These are phyloP conservation scores for Tolmerus cingulatus DNA, from an alignment of 2,888 invertebrate genomes.

Conservation along the genomic window DNA sequence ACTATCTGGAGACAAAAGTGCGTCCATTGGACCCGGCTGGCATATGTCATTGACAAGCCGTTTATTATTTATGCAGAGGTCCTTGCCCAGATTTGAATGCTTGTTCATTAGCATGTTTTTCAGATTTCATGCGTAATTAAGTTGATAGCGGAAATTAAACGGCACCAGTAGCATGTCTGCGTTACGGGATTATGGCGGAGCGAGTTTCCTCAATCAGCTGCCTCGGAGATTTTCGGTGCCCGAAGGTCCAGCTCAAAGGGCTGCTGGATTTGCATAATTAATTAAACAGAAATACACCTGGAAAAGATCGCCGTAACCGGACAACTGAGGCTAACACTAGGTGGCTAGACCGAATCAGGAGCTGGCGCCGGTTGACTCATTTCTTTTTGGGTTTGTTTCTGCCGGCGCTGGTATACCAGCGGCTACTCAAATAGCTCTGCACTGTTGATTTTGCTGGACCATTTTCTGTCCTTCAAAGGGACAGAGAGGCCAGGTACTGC, in stretches of 20 bases:
- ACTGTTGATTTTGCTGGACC: constrained; percentile 20
- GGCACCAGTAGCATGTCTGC: neutral
- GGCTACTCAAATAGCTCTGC: neutral
- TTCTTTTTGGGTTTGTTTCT: neutral
- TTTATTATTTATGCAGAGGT: neutral
- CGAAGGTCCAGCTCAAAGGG: neutral
- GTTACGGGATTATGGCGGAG: neutral
- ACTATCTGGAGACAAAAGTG: neutral
- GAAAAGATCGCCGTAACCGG: neutral
- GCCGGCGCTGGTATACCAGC: neutral
- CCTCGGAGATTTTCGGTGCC: neutral
- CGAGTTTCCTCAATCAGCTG: constrained; percentile 8
- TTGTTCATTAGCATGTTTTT: constrained; percentile 28
- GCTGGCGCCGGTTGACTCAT: neutral
- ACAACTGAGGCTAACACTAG: neutral
- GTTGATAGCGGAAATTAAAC: constrained; percentile 2
- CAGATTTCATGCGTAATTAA: constrained; percentile 23
- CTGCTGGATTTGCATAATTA: constrained; percentile 15
- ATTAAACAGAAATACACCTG: constrained; percentile 27
- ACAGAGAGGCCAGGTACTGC: neutral
- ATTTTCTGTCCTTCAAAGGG: constrained; percentile 7
- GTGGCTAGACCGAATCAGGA: neutral
- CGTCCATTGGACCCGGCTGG: neutral
- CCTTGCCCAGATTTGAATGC: neutral
- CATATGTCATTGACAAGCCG: neutral